Conservation (phyloP, 1,140 invertebrate species). For the Centruroides sculpturatus region DNA sequence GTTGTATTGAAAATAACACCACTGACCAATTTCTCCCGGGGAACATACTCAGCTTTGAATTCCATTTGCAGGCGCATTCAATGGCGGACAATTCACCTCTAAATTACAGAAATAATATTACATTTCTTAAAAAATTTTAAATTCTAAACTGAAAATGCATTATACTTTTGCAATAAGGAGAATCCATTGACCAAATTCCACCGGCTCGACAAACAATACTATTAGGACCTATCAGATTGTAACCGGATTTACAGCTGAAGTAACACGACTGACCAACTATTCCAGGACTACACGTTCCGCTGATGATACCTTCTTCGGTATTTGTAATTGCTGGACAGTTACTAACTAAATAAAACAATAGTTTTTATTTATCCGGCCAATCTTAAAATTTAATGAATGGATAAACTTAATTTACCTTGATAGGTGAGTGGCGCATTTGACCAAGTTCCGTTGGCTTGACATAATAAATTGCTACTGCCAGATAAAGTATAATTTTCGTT, state of each 20-base stretch:
- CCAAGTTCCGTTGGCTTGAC: constrained; percentile 32
- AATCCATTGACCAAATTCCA: constrained; percentile 8
- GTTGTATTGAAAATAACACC: constrained; percentile 12
- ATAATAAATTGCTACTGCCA: constrained; percentile 29
- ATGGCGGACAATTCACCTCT: background rate
- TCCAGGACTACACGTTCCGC: constrained; percentile 3
- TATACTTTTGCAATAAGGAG: constrained; percentile 7
- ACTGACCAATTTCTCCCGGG: constrained; percentile 2
- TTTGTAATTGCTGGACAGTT: too few relatives aligned
- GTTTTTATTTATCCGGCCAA: too few relatives aligned
- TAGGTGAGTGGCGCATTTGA: constrained; percentile 14
- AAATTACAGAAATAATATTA: too few relatives aligned
- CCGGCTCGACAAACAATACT: constrained; percentile 9
- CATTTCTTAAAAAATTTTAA: too few relatives aligned
- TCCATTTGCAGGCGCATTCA: constrained; percentile 2
- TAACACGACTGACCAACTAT: constrained; percentile 4
- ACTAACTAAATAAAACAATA: too few relatives aligned
- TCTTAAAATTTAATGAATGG: too few relatives aligned
- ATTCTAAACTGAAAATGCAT: too few relatives aligned
- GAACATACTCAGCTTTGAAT: background rate
- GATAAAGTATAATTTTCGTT: constrained; percentile 28
- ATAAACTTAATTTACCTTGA: background rate
- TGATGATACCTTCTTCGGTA: background rate
- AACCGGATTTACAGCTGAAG: constrained; percentile 12
- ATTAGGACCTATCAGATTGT: constrained; percentile 5